Conservation (phyloP, 1,140 invertebrate genomes). For the Pogonus chalceus region DNA sequence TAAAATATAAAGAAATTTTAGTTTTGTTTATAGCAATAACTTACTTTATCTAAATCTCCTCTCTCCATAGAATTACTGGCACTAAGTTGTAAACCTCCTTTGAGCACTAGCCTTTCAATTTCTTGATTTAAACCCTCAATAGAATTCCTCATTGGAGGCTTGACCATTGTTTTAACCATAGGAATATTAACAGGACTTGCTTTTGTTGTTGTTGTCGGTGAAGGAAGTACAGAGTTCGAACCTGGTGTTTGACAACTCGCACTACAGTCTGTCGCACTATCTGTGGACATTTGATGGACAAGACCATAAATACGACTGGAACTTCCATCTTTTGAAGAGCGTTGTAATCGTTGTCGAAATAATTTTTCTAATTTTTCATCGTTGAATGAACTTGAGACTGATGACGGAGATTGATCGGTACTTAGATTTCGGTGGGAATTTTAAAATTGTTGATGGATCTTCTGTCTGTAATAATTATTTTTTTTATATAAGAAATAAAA, state of each 20-base stretch:
- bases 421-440: slow-evolving; percentile 33
- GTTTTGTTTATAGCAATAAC: too few relatives aligned
- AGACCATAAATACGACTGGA: slow-evolving; percentile 39
- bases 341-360: slow-evolving; percentile 42
- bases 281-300: slow-evolving; percentile 29
- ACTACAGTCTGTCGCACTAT: slow-evolving; percentile 36
- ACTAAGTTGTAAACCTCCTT: slow-evolving; percentile 25
- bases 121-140: slow-evolving; percentile 79
- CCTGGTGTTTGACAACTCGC: slow-evolving; percentile 34
- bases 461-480: slow-evolving; percentile 56
- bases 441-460: slow-evolving; percentile 31
- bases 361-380: slow-evolving; percentile 43
- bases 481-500: too few relatives aligned
- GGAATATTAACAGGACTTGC: slow-evolving; percentile 47
- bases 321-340: slow-evolving; percentile 37
- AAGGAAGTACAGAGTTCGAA: not conserved
- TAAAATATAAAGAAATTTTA: too few relatives aligned
- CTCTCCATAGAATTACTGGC: slow-evolving; percentile 36
- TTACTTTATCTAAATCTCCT: slow-evolving; percentile 36
- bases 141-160: slow-evolving; percentile 63
- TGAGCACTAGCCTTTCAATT: slow-evolving; percentile 62
- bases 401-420: slow-evolving; percentile 33
- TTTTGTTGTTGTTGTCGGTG: slow-evolving; percentile 36
- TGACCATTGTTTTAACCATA: slow-evolving; percentile 41
- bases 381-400: slow-evolving; percentile 12